Conservation (phyloP, 2,797 vertebrate species). For the Epinephelus coioides region DNA sequence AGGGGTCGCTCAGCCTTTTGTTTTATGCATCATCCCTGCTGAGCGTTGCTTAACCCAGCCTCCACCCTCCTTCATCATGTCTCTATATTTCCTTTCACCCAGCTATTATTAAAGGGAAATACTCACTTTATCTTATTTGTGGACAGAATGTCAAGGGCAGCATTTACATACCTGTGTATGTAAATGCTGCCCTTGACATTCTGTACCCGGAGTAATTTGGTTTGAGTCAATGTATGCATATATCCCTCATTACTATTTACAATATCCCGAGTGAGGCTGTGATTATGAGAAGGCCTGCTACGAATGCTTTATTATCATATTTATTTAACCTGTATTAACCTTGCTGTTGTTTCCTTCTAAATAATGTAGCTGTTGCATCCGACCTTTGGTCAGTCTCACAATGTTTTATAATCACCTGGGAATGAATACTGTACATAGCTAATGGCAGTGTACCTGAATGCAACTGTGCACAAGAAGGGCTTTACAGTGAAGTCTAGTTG, state of each 20-base stretch:
- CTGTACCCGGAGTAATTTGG: conserved; percentile 11
- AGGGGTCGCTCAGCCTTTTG: conserved; percentile 24
- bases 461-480: not conserved
- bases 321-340: conserved; percentile 37
- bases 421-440: not conserved
- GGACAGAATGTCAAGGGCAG: conserved; percentile 27
- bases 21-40: conserved; percentile 18
- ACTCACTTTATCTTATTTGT: conserved; percentile 11
- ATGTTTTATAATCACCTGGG: not conserved
- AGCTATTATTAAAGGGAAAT: conserved; percentile 17
- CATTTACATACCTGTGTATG: conserved; percentile 5
- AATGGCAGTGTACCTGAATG: not conserved
- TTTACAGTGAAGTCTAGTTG: not conserved
- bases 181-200: not conserved
- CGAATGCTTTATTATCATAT: conserved; percentile 23
- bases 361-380: conserved; percentile 14
- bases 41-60: not conserved
- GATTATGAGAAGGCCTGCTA: not conserved
- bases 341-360: conserved; percentile 3
- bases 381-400: conserved; percentile 6
- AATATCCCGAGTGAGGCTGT: not conserved
- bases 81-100: not conserved
- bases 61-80: not conserved
- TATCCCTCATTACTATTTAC: conserved; percentile 9
- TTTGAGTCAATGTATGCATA: conserved; percentile 30